These are phyloP conservation scores for Callospermophilus lateralis DNA, from an alignment of 2,113 vertebrate species.

Conservation along the genomic window DNA sequence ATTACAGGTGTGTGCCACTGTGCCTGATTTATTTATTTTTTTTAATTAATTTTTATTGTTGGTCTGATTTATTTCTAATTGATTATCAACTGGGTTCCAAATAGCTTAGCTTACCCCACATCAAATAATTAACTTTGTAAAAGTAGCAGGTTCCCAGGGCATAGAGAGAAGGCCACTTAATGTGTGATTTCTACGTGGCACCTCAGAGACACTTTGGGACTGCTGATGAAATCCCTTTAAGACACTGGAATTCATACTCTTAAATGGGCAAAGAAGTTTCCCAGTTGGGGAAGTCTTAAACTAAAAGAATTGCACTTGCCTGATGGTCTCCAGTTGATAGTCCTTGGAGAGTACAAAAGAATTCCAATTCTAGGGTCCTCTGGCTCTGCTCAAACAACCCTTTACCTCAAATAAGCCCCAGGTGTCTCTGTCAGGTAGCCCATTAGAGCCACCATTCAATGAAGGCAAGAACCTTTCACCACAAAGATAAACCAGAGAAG, in stretches of 20 bases:
- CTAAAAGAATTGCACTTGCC: neutral
- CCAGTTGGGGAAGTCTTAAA: neutral
- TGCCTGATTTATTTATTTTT: neutral
- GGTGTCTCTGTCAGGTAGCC: neutral
- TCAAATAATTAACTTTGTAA: neutral
- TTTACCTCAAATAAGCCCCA: neutral
- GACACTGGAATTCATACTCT: neutral
- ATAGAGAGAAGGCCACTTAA: neutral
- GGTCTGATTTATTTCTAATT: neutral
- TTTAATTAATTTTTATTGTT: too few relatives aligned
- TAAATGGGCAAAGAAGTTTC: neutral
- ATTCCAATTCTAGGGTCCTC: neutral
- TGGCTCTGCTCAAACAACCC: neutral
- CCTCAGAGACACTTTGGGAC: neutral
- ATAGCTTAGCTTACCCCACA: neutral
- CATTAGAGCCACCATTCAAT: neutral
- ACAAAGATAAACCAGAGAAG: neutral
- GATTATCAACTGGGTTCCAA: constrained; percentile 23
- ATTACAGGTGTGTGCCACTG: too few relatives aligned
- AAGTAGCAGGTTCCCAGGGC: neutral
- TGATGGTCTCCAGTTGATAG: neutral
- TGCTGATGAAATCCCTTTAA: neutral
- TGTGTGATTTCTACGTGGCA: neutral
- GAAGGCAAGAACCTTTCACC: neutral
- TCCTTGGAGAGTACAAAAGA: neutral